A percentile compares a stretch with the other conserved stretches of the same genome.
Evolutionary conservation across 2,888 invertebrate species (phyloP).

Genomic region (Chouioia cunea): DNA sequence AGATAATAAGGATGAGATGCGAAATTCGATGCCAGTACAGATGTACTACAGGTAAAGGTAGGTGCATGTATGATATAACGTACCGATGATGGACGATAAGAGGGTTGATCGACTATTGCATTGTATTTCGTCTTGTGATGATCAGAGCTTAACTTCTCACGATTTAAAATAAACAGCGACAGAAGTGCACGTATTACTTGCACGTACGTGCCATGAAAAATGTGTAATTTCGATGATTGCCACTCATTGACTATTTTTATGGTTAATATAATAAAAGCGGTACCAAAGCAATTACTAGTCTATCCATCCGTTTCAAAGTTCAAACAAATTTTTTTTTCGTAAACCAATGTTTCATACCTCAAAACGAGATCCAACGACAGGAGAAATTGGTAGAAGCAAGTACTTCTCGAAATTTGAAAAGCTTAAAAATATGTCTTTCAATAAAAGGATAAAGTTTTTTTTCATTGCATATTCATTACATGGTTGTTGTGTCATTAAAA

Average conservation of each 20-base stretch:
- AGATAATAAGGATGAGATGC: constrained; percentile 48
- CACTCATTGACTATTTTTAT: constrained; percentile 44
- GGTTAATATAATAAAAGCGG: constrained; percentile 36
- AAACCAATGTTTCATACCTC: constrained; percentile 45
- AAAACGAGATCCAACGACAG: constrained; percentile 46
- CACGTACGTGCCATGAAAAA: constrained; percentile 40
- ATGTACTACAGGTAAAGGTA: constrained; percentile 52
- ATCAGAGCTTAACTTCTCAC: constrained; percentile 42
- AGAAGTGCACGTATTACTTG: constrained; percentile 44
- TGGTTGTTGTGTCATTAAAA: no score
- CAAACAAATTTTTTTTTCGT: constrained; percentile 40
- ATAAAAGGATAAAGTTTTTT: constrained; percentile 31
- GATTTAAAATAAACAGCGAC: constrained; percentile 31
- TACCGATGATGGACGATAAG: constrained; percentile 56
- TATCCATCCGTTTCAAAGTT: constrained; percentile 36
- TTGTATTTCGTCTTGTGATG: constrained; percentile 44
- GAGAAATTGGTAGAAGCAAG: constrained; percentile 43
- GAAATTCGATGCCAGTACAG: constrained; percentile 53
- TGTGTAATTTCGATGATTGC: constrained; percentile 35
- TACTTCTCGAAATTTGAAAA: constrained; percentile 45
- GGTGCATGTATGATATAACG: constrained; percentile 57
- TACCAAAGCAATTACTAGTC: constrained; percentile 38
- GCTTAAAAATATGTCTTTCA: constrained; percentile 33
- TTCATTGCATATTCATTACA: background rate
- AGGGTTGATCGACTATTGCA: constrained; percentile 54